A percentile compares a stretch with the other conserved stretches of the same genome.
phyloP scores from a whole-genome alignment of 2,888 invertebrate species.

The Watsonalla binaria region DNA sequence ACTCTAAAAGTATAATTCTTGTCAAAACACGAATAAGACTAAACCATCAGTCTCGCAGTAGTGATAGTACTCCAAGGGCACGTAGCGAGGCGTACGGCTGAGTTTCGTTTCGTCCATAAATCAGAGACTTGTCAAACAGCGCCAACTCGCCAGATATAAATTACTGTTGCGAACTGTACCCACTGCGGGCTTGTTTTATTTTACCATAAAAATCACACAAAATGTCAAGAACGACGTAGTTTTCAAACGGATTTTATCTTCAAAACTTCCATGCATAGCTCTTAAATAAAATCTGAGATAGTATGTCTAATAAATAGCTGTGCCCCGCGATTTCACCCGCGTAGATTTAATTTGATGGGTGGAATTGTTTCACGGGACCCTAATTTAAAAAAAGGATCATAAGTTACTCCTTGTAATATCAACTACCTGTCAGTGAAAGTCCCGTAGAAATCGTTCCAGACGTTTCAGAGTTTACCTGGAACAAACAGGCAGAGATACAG shows the following conservation, averaged over 20 bases:
- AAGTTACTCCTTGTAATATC: too few species aligned
- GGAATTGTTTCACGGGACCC: too few species aligned
- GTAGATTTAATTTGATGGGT: too few species aligned
- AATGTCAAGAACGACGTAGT: slow-evolving; percentile 4
- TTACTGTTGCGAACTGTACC: slow-evolving; percentile 39
- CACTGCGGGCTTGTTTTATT: slow-evolving; percentile 26
- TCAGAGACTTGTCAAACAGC: slow-evolving; percentile 60
- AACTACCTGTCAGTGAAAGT: too few species aligned
- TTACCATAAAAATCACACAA: slow-evolving; percentile 15
- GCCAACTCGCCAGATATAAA: slow-evolving; percentile 51
- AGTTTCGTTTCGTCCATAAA: slow-evolving; percentile 42
- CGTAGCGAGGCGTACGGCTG: neutral
- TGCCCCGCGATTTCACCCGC: too few species aligned
- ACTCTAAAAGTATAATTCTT: too few species aligned
- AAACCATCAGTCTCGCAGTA: neutral
- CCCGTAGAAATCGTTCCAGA: too few species aligned
- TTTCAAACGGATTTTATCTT: neutral
- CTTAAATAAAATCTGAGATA: neutral
- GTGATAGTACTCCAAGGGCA: neutral
- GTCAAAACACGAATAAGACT: too few species aligned
- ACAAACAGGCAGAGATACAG: too few species aligned
- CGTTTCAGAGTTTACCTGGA: too few species aligned
- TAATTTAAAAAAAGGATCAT: too few species aligned
- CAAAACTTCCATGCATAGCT: neutral
- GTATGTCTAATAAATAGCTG: too few species aligned